Conservation (phyloP, 2,888 invertebrate genomes). For the Taenaris catops region DNA sequence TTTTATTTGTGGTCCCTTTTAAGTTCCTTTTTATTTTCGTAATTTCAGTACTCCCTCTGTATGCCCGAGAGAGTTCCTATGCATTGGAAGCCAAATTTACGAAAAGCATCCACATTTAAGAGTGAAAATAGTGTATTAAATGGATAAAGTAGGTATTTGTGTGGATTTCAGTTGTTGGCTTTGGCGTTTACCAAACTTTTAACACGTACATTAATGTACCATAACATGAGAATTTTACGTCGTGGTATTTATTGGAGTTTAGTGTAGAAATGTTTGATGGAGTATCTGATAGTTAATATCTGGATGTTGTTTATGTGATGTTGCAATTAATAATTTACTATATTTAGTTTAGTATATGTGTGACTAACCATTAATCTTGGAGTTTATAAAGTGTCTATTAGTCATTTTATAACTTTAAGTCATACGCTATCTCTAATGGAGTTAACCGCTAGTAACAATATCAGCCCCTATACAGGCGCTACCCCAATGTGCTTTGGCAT, state of each 20-base stretch:
- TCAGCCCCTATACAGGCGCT: slow-evolving; percentile 26
- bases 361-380: slow-evolving; percentile 45
- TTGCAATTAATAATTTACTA: slow-evolving; percentile 59
- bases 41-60: slow-evolving; percentile 78
- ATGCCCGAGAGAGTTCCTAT: slow-evolving; percentile 79
- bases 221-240: slow-evolving; percentile 32
- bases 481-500: no score
- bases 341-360: slow-evolving; percentile 65
- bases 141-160: slow-evolving; percentile 73
- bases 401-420: slow-evolving; percentile 44
- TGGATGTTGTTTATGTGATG: slow-evolving; percentile 76
- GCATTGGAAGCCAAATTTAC: slow-evolving; percentile 79
- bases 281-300: slow-evolving; percentile 68
- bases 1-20: slow-evolving; percentile 34
- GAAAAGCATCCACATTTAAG: slow-evolving; percentile 78
- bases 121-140: slow-evolving; percentile 80
- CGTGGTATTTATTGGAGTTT: slow-evolving; percentile 44
- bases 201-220: slow-evolving; percentile 12
- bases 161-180: slow-evolving; percentile 28
- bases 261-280: slow-evolving; percentile 72
- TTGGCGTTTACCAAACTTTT: slow-evolving; percentile 24
- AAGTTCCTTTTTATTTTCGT: slow-evolving; percentile 45
- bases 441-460: slow-evolving; percentile 31
- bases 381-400: slow-evolving; percentile 38
- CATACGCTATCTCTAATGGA: slow-evolving; percentile 31